A percentile compares a stretch with the other conserved stretches of the same genome.
These are phyloP conservation scores for Helogale parvula DNA, from an alignment of 2,113 vertebrate genomes.

Conservation along the genomic window DNA sequence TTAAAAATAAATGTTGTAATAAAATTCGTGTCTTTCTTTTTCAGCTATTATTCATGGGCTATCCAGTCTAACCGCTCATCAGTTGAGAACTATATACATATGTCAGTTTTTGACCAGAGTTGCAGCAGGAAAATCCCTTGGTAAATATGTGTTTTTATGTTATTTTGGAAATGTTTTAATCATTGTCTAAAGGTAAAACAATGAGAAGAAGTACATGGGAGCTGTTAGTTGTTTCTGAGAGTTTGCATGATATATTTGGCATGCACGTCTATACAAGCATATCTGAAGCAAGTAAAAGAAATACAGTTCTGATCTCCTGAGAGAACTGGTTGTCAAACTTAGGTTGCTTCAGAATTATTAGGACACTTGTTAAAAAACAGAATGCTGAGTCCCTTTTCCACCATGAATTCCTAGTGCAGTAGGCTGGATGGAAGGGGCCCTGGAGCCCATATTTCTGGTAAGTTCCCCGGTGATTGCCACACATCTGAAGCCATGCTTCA, in stretches of 20 bases:
- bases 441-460: not conserved
- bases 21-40: slow-evolving; percentile 72
- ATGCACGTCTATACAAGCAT: not conserved
- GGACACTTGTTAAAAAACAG: not conserved
- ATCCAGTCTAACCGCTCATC: slow-evolving; percentile 75
- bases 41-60: slow-evolving; percentile 87
- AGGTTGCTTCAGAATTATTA: not conserved
- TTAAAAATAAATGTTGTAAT: slow-evolving; percentile 31
- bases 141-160: slow-evolving; percentile 84
- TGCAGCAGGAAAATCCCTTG: slow-evolving; percentile 87
- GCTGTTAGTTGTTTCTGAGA: not conserved
- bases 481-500: not conserved
- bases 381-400: not conserved
- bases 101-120: slow-evolving; percentile 92
- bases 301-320: not conserved
- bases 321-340: not conserved
- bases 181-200: slow-evolving; percentile 18
- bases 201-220: slow-evolving; percentile 2
- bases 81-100: slow-evolving; percentile 83
- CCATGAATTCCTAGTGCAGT: not conserved
- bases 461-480: slow-evolving; percentile 4
- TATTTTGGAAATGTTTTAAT: slow-evolving; percentile 19
- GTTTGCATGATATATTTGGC: not conserved
- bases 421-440: not conserved
- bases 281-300: not conserved